Base-by-base conservation (phyloP, 2,888 invertebrate genomes). In the Agrotis exclamationis region DNA sequence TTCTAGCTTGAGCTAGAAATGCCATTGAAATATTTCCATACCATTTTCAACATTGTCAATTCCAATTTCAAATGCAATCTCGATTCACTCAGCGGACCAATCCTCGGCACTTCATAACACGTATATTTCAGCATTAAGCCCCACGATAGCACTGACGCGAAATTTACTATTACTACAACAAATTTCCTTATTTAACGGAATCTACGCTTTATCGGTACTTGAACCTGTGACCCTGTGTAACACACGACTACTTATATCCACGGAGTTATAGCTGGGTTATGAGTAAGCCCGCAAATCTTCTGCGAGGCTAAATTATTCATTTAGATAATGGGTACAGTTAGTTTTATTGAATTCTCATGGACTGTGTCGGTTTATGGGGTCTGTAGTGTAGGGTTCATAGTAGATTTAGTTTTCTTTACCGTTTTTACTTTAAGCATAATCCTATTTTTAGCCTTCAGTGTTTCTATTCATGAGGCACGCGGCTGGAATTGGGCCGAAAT, bases 241-340 rank as follows among this genome's bases (percentile, higher is more conserved):
- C 85, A 84, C 87, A 85, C 75, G 78, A 82, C 83, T 81, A 83
- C 86, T 81, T 81, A 83, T 83, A 83, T 69, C 72, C 68, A 63
- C 86, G 81, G 85, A 93, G 89, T 91, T 93, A 92, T 92, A 89
- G 88, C 88, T 80, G 76, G 78, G 87, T 85, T 88, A 90, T 92
- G 91, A 93, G 89, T 90, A 91, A 92, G 89, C 85, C 90, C 88
- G 88, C 90, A 89, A 89, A 91, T 91, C 90, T 90, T 83, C 82
- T 78, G 59, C 79, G 64, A 18, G 47, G 88, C 88, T 91, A 90
- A 93, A 91, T 94, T 93, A 93, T 93, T 93, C 92, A 93, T 92
- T 92, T 90, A 90, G 91, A 94, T 93, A 94, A 93, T 92, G 76
- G 84, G 51, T 75, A 84, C 93, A 90, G 93, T 94, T 93, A 90